Evolutionary conservation across 2,888 invertebrate genomes (phyloP), one percentile per base, ranked within the genome.

Genomic region (Deroplatys truncata): DNA sequence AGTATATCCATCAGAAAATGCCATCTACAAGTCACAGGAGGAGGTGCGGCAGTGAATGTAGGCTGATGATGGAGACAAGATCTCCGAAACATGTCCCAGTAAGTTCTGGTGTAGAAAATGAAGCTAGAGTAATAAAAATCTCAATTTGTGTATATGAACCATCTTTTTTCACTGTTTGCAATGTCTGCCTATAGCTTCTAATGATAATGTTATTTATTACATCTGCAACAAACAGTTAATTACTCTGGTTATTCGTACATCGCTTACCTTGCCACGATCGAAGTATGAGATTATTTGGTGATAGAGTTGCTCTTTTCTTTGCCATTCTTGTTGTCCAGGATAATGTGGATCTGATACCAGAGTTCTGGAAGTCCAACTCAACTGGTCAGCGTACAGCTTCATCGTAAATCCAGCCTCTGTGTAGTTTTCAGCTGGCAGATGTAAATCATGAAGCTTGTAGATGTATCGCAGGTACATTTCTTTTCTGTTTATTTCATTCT

Each of bases 401-500:
- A 99, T 95, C 0, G 99, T 98, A 92, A 98, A 98, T 0, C 98
- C 99, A 2, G 99, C 99, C 94, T 99, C 99, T 0, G 98, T 97
- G 92, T 96, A 98, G 93, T 99, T 99, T 92, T 98, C 98, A 0
- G 98, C 97, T 28, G 97, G 97, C 88, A 98, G 94, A 93, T 99
- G 99, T 25, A 99, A 95, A 92, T 98, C 98, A 93, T 98, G 98
- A 82, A 99, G 94, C 93, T 98, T 98, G 94, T 98, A 98, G 91
- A 99, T 98, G 93, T 99, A 99, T 89, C 97, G 96, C 88, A 98
- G 94, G 93, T 99, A 99, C 98, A 99, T 98, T 93, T 98, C 98
- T 92, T 98, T 98, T 35, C 98, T 95, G 92, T 98, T 98, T 91
- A 98, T 98, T 94, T 98, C 98, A 93, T 98, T 98, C 93, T 98